phyloP scores from a whole-genome alignment of 2,113 vertebrate genomes.

The Misgurnus mizolepis region DNA sequence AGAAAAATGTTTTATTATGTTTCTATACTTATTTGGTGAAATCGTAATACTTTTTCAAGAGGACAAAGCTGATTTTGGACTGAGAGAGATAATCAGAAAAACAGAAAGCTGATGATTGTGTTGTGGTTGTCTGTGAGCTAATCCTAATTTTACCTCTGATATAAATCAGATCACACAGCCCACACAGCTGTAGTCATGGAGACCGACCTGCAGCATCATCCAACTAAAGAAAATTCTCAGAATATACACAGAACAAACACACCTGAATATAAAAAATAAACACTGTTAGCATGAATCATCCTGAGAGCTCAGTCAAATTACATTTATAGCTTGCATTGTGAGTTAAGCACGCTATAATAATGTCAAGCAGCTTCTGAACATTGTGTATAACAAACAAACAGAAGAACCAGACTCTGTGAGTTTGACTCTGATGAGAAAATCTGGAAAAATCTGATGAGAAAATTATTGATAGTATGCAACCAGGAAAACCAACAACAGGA shows the following conservation, averaged over 20 bases:
- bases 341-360: neutral
- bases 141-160: constrained; percentile 34
- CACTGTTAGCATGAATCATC: neutral
- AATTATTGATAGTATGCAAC: no score
- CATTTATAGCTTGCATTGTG: neutral
- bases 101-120: neutral
- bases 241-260: constrained; percentile 25
- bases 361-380: neutral
- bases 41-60: neutral
- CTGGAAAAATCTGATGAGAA: no score
- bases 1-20: no score
- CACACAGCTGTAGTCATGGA: constrained; percentile 40
- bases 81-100: neutral
- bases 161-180: constrained; percentile 31
- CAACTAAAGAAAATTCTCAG: constrained; percentile 7
- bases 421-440: no score
- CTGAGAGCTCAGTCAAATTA: neutral
- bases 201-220: constrained; percentile 10
- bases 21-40: neutral
- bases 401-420: no score
- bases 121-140: constrained; percentile 6
- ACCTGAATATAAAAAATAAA: constrained; percentile 4
- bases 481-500: no score
- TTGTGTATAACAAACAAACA: no score
- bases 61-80: neutral